A percentile compares a stretch with the other conserved stretches of the same genome.
phyloP scores from a whole-genome alignment of 1,140 invertebrate genomes.

The Cepaea nemoralis region DNA sequence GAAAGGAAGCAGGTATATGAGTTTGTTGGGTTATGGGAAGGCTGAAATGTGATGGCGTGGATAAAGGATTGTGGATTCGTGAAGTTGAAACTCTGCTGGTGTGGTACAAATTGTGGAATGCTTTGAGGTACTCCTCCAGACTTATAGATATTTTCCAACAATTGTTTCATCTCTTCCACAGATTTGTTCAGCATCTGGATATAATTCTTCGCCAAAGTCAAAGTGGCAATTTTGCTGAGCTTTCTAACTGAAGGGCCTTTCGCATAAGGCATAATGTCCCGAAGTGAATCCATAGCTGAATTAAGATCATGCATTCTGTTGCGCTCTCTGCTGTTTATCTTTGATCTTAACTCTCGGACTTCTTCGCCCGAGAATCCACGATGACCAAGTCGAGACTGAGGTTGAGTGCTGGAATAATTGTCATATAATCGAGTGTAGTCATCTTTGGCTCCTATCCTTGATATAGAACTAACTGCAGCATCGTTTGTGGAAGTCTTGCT shows the following conservation, averaged over 20 bases:
- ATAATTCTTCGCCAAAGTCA: constrained; percentile 96
- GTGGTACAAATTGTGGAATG: no score
- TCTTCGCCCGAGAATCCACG: constrained; percentile 30
- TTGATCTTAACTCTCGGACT: constrained; percentile 49
- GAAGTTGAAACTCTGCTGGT: no score
- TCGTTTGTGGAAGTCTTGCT: neutral
- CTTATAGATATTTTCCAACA: constrained; percentile 54
- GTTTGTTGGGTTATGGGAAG: no score
- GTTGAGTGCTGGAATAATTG: neutral
- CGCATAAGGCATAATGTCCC: constrained; percentile 75
- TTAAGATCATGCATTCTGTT: constrained; percentile 70
- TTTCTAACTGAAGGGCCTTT: constrained; percentile 95
- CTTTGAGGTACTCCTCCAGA: no score
- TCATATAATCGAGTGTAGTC: neutral
- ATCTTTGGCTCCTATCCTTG: neutral
- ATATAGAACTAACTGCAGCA: neutral
- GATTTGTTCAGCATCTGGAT: constrained; percentile 88
- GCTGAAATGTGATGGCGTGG: no score
- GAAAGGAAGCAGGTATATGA: no score
- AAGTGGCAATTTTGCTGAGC: constrained; percentile 97
- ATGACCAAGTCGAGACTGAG: neutral
- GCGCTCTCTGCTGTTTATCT: constrained; percentile 66
- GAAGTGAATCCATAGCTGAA: constrained; percentile 64
- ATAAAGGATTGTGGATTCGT: no score
- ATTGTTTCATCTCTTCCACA: constrained; percentile 59